Percentiles rank a stretch among this genome's conserved stretches.
phyloP scores from a whole-genome alignment of 1,140 invertebrate genomes.

The Diorhabda sublineata region DNA sequence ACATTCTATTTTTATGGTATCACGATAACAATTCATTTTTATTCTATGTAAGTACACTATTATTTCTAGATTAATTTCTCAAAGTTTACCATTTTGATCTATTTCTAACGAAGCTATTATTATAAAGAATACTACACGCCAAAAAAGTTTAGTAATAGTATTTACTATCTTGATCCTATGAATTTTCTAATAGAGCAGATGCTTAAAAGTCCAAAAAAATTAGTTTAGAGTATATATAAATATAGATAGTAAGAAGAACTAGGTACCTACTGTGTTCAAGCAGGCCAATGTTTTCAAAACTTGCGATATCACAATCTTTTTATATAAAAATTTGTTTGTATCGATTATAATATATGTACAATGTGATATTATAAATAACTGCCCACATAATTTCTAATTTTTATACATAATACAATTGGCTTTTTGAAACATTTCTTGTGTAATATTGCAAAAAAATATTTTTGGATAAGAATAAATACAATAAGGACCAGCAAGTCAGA shows the following conservation, averaged over 20 bases:
- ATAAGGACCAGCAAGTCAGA: no score
- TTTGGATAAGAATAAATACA: no score
- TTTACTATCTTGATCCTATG: not conserved
- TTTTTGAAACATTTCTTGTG: no score
- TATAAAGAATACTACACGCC: not conserved
- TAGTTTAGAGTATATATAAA: not conserved
- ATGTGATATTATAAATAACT: no score
- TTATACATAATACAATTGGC: no score
- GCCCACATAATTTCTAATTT: no score
- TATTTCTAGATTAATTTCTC: constrained; percentile 5
- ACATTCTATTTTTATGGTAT: not conserved
- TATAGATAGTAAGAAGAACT: not conserved
- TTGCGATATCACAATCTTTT: no score
- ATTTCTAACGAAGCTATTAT: not conserved
- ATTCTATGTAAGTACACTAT: constrained; percentile 6
- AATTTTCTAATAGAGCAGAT: not conserved
- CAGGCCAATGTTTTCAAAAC: no score
- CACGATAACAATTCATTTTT: not conserved
- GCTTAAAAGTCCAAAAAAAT: constrained; percentile 1
- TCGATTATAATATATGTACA: no score
- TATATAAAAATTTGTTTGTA: no score
- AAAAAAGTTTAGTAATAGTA: not conserved
- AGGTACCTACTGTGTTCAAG: not conserved
- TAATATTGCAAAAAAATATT: no score
- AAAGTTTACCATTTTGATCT: constrained; percentile 3